Evolutionary conservation across 2,888 invertebrate species (phyloP), one percentile per base, ranked within the genome.

Genomic region (Ochlodes sylvanus): DNA sequence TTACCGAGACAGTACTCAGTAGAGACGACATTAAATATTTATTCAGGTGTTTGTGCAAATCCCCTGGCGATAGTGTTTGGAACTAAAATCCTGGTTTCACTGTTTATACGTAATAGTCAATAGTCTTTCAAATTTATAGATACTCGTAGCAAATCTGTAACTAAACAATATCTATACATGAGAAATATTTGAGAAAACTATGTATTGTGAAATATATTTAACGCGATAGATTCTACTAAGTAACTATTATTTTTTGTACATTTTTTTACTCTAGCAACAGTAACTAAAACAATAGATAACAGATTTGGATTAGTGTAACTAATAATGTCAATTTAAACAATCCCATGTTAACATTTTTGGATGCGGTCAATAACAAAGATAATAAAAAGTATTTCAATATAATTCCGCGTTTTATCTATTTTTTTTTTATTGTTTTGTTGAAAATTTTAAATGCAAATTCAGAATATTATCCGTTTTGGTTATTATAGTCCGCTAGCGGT

Each of bases 1-100:
- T 17, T 17, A 47, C 44, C 44, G 17, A 47, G 44, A 7, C 44
- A 5, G 12, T 15, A 17, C 9, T 47, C 44, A 2, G 15, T 47
- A 47, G 44, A 47, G 44, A 47, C 9, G 7, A 17, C 42, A 12
- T 15, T 47, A 47, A 47, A 47, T 47, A 47, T 47, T 47, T 47
- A 47, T 38, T 3, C 12, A 10, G 44, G 44, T 47, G 15, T 47
- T 17, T 47, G 15, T 47, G 17, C 17, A 47, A 47, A 17, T 15
- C 9, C 15, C 17, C 44, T 47, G 1, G 17, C 7, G 17, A 15
- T 17, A 12, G n/a, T 17, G 17, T 47, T 47, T 7, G 15, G 15
- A 15, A 47, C 17, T 47, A 47, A 44, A 47, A 17, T 47, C 44
- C 44, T 47, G 17, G 7, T 15, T 47, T 7, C 17, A 15, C 1